Base-by-base conservation (phyloP, 2,113 vertebrate species). In the Dipodomys ordii region DNA sequence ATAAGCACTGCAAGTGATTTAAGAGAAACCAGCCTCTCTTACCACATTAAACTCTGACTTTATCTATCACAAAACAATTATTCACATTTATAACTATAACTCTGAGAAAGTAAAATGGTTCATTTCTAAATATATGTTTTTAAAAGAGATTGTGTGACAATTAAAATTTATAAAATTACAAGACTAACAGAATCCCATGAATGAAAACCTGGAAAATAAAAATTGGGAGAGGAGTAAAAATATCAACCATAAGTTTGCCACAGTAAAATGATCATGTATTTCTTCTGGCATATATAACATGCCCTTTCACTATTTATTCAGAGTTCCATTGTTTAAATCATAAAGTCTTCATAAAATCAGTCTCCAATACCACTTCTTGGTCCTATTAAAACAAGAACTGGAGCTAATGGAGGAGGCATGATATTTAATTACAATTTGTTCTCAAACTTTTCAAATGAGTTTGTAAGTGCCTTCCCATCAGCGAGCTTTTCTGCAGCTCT, bases 381-480 rank as follows among this genome's bases (percentile, higher is more conserved):
- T 82, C 62, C 78, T 94, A 28, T 77, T 89, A 86, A 92, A 94
- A 80, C 28, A 78, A 74, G 84, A 27, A 35, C 71, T 76, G 19
- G 77, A 22, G 35, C 18, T 77, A 81, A 64, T 22, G 16, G 32
- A 83, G 60, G 46, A 91, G 78, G 83, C 94, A 90, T 88, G n/a
- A 57, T 73, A 83, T 93, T 84, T 81, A 92, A 84, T 88, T 67
- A 95, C 62, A 85, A 7, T 90, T 94, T 96, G 92, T 90, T 94
- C 69, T 76, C 65, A 68, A 44, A 85, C 73, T 87, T 65, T 89
- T 74, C 35, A 67, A 96, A 79, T 72, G 83, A 90, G 80, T 74
- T 49, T 67, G 15, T 87, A 76, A 95, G 80, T 88, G 89, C 76
- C 73, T 94, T 90, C 80, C 86, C 91, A 92, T 79, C 89, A 88